A percentile compares a stretch with the other conserved stretches of the same genome.
phyloP scores from a whole-genome alignment of 2,797 vertebrate species.

The Delichon dasypus region DNA sequence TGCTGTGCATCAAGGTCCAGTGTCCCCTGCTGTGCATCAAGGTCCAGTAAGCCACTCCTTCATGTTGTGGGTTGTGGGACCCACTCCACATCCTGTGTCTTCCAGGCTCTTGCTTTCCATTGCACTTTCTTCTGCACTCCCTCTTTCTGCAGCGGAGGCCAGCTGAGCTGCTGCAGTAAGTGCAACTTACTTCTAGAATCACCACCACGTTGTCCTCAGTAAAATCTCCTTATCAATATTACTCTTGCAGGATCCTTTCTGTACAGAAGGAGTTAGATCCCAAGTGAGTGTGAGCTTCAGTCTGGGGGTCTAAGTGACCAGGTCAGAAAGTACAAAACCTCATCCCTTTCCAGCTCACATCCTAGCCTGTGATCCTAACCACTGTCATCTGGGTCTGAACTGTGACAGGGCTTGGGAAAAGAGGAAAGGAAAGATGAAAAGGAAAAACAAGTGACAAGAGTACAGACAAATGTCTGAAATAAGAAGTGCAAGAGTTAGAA shows the following conservation, averaged over 20 bases:
- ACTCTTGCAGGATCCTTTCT: background rate
- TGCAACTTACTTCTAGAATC: background rate
- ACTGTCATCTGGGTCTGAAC: background rate
- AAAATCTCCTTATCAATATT: background rate
- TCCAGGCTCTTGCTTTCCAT: background rate
- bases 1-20: background rate
- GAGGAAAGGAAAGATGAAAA: background rate
- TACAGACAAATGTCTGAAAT: background rate
- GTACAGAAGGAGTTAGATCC: background rate
- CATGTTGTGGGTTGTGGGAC: background rate
- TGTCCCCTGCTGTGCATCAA: background rate
- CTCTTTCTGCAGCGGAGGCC: background rate
- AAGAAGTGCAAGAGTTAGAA: background rate
- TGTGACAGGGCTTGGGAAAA: background rate
- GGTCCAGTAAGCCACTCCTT: background rate
- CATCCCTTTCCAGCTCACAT: background rate
- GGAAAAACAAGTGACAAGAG: background rate
- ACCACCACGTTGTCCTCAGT: background rate
- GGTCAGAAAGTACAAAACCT: background rate
- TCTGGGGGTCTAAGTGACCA: background rate
- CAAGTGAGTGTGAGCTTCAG: background rate
- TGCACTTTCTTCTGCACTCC: background rate
- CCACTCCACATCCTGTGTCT: rapidly evolving
- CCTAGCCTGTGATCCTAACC: background rate
- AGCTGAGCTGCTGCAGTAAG: background rate